These are phyloP conservation scores for Dolichallabes microphthalmus DNA, from an alignment of 2,113 vertebrate species.

Conservation along the genomic window DNA sequence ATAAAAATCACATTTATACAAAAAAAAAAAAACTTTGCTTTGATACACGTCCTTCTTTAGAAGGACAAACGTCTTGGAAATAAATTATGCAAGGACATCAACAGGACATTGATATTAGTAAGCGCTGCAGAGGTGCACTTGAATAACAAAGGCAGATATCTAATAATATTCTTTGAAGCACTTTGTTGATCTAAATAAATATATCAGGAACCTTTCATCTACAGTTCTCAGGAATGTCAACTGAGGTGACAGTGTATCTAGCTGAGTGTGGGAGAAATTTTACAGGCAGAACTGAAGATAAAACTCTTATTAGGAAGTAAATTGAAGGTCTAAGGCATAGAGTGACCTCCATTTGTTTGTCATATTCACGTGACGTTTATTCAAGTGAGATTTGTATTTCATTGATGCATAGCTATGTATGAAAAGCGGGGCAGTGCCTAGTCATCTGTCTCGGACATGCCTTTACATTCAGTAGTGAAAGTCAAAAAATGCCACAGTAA, in stretches of 20 bases:
- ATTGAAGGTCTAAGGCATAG: slow-evolving; percentile 43
- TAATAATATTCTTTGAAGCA: slow-evolving; percentile 46
- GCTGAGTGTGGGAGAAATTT: slow-evolving; percentile 58
- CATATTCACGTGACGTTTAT: slow-evolving; percentile 18
- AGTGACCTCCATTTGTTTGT: slow-evolving; percentile 15
- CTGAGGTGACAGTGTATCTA: slow-evolving; percentile 44
- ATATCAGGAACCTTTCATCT: slow-evolving; percentile 30
- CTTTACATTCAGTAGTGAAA: slow-evolving; percentile 22
- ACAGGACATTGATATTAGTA: neutral
- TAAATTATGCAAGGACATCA: neutral
- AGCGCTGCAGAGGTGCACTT: neutral
- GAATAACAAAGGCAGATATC: slow-evolving; percentile 9
- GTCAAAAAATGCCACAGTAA: neutral
- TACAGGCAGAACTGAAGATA: slow-evolving; percentile 65
- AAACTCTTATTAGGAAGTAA: slow-evolving; percentile 33
- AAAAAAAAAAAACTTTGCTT: neutral
- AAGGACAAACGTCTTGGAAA: neutral
- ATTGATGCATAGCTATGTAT: slow-evolving; percentile 1
- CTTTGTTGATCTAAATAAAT: slow-evolving; percentile 39
- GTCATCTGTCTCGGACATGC: too few species aligned
- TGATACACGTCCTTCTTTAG: neutral
- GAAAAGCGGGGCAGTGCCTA: neutral
- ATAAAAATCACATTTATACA: neutral
- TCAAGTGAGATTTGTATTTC: slow-evolving; percentile 11
- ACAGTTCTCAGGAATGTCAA: slow-evolving; percentile 34